These are phyloP conservation scores for Tenebrosternarchus preto DNA, from an alignment of 2,113 vertebrate species.

Conservation along the genomic window DNA sequence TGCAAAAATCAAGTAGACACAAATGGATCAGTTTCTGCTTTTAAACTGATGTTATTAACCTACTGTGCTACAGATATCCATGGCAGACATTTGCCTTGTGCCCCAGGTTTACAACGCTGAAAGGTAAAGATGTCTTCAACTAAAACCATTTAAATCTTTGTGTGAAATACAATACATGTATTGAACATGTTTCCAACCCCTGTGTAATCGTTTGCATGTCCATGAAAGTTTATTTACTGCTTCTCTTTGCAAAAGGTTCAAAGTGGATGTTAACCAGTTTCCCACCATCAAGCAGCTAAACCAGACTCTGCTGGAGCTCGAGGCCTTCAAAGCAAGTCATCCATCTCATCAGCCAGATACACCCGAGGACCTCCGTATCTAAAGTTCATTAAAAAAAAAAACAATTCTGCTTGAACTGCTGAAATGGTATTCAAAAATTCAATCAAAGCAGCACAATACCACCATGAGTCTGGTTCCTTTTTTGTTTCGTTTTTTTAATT, in stretches of 20 bases:
- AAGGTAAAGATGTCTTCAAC: slow-evolving; percentile 74
- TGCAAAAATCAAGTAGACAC: neutral
- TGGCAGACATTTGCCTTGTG: slow-evolving; percentile 94
- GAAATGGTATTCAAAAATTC: neutral
- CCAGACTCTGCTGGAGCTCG: slow-evolving; percentile 79
- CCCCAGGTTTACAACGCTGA: slow-evolving; percentile 94
- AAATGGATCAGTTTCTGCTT: neutral
- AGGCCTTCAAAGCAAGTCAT: slow-evolving; percentile 87
- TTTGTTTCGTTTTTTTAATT: slow-evolving; percentile 31
- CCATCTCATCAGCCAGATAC: slow-evolving; percentile 89
- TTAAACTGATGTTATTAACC: neutral
- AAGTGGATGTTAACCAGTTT: slow-evolving; percentile 83
- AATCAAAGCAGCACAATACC: neutral
- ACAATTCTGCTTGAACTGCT: neutral
- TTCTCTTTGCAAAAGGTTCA: slow-evolving; percentile 75
- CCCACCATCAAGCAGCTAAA: slow-evolving; percentile 86
- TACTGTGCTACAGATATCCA: slow-evolving; percentile 79
- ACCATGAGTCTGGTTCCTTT: slow-evolving; percentile 4
- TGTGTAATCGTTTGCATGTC: neutral
- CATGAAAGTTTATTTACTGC: neutral
- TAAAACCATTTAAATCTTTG: neutral
- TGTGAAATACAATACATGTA: neutral
- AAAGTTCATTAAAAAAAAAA: slow-evolving; percentile 44
- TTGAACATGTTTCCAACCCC: neutral
- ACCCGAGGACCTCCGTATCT: slow-evolving; percentile 79